Percentiles rank a stretch among this genome's conserved stretches.
Conservation (phyloP, 2,888 invertebrate genomes). For the Crioceris asparagi region DNA sequence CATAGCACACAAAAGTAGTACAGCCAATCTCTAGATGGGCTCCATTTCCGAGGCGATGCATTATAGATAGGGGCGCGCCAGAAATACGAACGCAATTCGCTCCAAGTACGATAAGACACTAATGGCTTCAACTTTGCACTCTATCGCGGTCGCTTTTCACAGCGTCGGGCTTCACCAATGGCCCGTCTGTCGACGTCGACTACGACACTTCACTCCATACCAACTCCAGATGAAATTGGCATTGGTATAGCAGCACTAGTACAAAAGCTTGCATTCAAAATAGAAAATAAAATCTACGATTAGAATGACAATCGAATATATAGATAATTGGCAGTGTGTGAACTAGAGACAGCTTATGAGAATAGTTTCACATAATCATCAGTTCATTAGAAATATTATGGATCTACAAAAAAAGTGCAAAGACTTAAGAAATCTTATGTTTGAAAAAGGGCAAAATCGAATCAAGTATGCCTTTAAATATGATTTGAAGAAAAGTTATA, state of each 20-base stretch:
- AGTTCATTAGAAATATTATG: too few relatives aligned
- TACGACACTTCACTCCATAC: conserved; percentile 4
- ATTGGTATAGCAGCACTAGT: conserved; percentile 5
- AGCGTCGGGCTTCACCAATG: conserved; percentile 24
- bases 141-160: conserved; percentile 37
- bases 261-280: too few relatives aligned
- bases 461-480: too few relatives aligned
- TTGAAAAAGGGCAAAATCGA: too few relatives aligned
- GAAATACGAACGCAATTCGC: conserved; percentile 44
- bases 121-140: conserved; percentile 50
- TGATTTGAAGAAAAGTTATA: too few relatives aligned
- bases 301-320: too few relatives aligned
- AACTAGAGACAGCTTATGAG: too few relatives aligned
- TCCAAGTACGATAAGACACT: conserved; percentile 43
- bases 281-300: too few relatives aligned
- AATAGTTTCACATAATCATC: too few relatives aligned
- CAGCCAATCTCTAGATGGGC: conserved; percentile 31
- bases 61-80: conserved; percentile 39
- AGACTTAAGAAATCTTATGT: too few relatives aligned
- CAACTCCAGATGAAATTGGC: conserved; percentile 18
- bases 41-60: conserved; percentile 35
- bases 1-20: background rate
- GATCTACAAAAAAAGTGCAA: too few relatives aligned
- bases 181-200: conserved; percentile 17
- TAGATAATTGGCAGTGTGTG: too few relatives aligned